Conservation (phyloP, 2,113 vertebrate species). For the Rhodinocichla rosea region DNA sequence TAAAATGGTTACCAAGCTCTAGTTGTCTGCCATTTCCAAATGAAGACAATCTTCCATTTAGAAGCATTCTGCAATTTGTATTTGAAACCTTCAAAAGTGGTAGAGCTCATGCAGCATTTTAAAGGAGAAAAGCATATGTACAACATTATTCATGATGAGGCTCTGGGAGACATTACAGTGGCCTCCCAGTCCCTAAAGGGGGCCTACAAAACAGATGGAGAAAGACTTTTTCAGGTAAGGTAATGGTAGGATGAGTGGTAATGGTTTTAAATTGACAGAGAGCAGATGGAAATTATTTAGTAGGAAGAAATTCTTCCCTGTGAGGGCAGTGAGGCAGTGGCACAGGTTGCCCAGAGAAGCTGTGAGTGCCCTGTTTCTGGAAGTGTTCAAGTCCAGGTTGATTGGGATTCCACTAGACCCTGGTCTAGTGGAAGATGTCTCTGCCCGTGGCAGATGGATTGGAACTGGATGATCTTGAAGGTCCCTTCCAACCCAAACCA, state of each 20-base stretch:
- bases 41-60: background rate
- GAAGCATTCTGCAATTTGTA: background rate
- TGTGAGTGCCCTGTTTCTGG: background rate
- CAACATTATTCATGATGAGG: background rate
- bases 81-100: background rate
- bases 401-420: background rate
- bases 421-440: background rate
- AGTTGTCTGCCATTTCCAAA: background rate
- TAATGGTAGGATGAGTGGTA: background rate
- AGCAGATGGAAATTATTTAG: background rate
- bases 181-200: background rate
- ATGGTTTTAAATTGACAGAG: background rate
- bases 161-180: background rate
- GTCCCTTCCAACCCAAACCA: background rate
- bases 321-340: background rate
- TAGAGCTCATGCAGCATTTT: background rate
- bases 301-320: background rate
- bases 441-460: accelerated
- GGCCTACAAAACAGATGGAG: background rate
- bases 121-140: background rate
- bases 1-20: background rate
- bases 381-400: background rate
- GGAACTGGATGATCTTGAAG: background rate
- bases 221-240: background rate
- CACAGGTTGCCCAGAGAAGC: background rate